Conservation (phyloP, 2,888 invertebrate species). For the Brachyptera putata region DNA sequence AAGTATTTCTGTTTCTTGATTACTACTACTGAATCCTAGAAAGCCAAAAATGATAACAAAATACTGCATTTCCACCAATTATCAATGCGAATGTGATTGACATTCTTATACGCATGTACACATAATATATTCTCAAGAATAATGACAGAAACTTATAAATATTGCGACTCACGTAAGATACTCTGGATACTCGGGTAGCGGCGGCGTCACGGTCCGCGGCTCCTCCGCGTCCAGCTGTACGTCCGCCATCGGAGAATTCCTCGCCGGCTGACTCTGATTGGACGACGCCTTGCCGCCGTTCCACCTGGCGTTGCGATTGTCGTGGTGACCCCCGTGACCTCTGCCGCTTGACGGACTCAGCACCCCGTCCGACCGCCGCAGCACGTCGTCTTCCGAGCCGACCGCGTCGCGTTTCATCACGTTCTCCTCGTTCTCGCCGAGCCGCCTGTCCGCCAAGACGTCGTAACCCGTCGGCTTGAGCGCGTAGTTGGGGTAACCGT, state of each 20-base stretch:
- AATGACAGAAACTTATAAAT: too few relatives aligned
- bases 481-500: constrained; percentile 39
- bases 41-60: too few relatives aligned
- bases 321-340: constrained; percentile 29
- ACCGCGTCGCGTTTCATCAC: not conserved
- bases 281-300: constrained; percentile 29
- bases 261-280: not conserved
- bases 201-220: constrained; percentile 40
- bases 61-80: too few relatives aligned
- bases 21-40: too few relatives aligned
- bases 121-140: too few relatives aligned
- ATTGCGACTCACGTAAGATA: constrained; percentile 57
- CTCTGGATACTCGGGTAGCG: constrained; percentile 46
- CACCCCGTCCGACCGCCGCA: constrained; percentile 7
- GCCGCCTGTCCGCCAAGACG: constrained; percentile 24
- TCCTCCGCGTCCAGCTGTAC: constrained; percentile 1
- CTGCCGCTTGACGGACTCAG: constrained; percentile 27
- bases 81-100: too few relatives aligned
- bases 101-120: too few relatives aligned
- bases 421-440: constrained; percentile 29
- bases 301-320: constrained; percentile 26
- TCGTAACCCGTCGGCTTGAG: not conserved
- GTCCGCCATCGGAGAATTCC: too few relatives aligned
- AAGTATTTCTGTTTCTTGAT: too few relatives aligned
- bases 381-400: not conserved